Evolutionary conservation across 2,797 vertebrate genomes (phyloP).

Genomic region (Alauda arvensis): DNA sequence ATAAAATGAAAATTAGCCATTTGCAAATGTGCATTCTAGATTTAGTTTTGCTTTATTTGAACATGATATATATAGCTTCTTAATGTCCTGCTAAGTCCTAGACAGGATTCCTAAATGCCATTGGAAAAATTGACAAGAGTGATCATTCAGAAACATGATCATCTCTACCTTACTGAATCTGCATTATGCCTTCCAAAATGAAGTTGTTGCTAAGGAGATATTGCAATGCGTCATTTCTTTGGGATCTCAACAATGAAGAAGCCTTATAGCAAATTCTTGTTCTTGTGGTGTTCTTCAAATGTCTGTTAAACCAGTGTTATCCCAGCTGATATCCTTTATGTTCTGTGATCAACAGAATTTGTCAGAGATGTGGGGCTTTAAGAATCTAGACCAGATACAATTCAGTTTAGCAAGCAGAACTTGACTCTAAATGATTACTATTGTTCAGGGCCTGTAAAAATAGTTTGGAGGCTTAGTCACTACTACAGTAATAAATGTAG

Average conservation of each 20-base stretch:
- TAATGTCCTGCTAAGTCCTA: not conserved
- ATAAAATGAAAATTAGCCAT: not conserved
- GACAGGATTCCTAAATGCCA: not conserved
- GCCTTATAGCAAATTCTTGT: not conserved
- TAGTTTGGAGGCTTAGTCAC: constrained; percentile 64
- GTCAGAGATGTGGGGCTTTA: not conserved
- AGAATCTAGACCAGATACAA: not conserved
- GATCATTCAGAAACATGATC: not conserved
- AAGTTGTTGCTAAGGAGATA: not conserved
- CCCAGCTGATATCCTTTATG: not conserved
- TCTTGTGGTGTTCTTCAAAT: not conserved
- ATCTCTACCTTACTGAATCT: not conserved
- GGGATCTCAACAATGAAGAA: not conserved
- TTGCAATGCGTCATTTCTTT: not conserved
- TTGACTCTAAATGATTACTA: constrained; percentile 43
- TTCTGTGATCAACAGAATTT: not conserved
- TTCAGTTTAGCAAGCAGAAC: constrained; percentile 43
- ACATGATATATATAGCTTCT: not conserved
- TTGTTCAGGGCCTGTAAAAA: constrained; percentile 54
- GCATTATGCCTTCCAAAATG: not conserved
- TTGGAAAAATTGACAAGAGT: not conserved
- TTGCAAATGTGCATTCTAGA: not conserved
- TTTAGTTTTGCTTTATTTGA: not conserved
- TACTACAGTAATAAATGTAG: constrained; percentile 53
- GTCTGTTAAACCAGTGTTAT: not conserved